Evolutionary conservation across 2,113 vertebrate species (phyloP).

Genomic region (Beaufortia kweichowensis): DNA sequence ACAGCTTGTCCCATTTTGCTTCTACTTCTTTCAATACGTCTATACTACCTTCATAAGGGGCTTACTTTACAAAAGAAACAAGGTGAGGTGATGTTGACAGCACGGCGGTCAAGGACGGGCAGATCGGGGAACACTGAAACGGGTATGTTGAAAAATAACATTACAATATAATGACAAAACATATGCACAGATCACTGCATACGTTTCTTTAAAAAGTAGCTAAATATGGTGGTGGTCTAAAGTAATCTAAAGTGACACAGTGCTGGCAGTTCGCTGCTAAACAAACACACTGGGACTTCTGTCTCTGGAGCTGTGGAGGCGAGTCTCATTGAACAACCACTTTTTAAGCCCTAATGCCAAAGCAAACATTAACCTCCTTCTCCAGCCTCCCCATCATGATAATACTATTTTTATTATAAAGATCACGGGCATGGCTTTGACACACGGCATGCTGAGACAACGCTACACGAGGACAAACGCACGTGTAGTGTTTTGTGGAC

Average conservation of each 20-base stretch:
- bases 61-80: conserved; percentile 10
- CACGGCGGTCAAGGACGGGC: no score
- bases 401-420: conserved; percentile 16
- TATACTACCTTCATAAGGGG: conserved; percentile 14
- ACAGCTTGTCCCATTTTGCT: conserved; percentile 26
- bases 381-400: neutral
- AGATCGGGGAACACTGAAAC: no score
- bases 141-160: no score
- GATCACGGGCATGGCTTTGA: conserved; percentile 15
- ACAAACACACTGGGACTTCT: conserved; percentile 14
- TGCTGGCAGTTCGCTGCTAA: conserved; percentile 6
- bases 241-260: conserved; percentile 21
- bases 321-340: conserved; percentile 40
- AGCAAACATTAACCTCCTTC: conserved; percentile 23
- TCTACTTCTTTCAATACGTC: neutral
- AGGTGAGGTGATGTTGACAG: neutral
- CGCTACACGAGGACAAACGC: conserved; percentile 7
- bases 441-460: conserved; percentile 1
- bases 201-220: no score
- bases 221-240: neutral
- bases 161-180: no score
- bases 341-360: conserved; percentile 43
- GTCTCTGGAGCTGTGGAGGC: neutral
- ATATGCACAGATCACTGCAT: no score
- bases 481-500: neutral